These are phyloP conservation scores for Salmo trutta DNA, from an alignment of 2,797 vertebrate species.

Conservation along the genomic window DNA sequence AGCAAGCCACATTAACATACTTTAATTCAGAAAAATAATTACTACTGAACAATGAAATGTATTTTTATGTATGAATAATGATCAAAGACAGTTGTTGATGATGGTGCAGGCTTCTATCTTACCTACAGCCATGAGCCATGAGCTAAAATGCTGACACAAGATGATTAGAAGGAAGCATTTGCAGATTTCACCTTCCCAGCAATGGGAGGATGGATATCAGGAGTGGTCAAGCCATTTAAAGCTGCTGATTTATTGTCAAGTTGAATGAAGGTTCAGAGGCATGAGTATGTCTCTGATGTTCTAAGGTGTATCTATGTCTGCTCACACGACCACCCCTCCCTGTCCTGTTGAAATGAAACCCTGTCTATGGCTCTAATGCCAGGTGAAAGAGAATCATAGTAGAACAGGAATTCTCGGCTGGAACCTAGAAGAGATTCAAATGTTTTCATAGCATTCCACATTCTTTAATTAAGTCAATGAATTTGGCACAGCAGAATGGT, in stretches of 20 bases:
- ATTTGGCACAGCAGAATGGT: not conserved
- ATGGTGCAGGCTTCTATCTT: conserved; percentile 45
- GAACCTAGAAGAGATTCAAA: not conserved
- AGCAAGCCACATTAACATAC: conserved; percentile 32
- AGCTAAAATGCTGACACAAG: not conserved
- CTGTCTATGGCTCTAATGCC: not conserved
- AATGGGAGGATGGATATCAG: not conserved
- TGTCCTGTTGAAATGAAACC: not conserved
- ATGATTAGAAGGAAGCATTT: conserved; percentile 24
- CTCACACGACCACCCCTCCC: not conserved
- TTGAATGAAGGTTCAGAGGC: not conserved
- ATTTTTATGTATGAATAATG: conserved; percentile 66
- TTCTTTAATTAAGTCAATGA: not conserved
- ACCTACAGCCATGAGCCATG: conserved; percentile 6
- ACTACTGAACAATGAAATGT: conserved; percentile 58
- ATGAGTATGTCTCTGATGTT: not conserved
- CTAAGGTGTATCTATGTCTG: not conserved
- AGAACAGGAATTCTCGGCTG: not conserved
- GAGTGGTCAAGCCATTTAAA: not conserved
- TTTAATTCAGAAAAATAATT: conserved; percentile 61
- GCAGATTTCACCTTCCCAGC: conserved; percentile 7
- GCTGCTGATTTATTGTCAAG: not conserved
- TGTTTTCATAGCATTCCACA: not conserved
- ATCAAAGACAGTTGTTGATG: conserved; percentile 52
- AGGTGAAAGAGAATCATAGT: not conserved